Conservation (phyloP, 2,888 invertebrate genomes). For the Drosophila lacicola region DNA sequence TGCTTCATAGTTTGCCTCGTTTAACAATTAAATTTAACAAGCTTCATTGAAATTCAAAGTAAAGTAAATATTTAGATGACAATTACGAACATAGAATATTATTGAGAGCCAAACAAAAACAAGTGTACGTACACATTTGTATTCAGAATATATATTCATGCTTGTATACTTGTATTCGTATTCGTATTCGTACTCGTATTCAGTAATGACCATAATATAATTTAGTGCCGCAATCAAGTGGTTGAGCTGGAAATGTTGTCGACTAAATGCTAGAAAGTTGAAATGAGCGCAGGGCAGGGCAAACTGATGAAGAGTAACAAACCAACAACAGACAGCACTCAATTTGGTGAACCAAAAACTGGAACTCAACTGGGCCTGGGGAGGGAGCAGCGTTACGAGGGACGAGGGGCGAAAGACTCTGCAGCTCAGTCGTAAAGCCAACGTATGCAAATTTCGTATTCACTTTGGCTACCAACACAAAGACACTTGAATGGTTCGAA, state of each 20-base stretch:
- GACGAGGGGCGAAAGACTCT: conserved; percentile 18
- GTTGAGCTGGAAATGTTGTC: conserved; percentile 58
- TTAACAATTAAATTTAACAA: not conserved
- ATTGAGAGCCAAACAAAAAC: conserved; percentile 10
- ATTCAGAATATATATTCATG: conserved; percentile 22
- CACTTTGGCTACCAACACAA: conserved; percentile 69
- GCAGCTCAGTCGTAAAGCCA: conserved; percentile 68
- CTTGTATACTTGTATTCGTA: not conserved
- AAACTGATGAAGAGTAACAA: conserved; percentile 49
- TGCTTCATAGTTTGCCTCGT: not conserved
- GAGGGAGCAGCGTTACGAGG: not conserved
- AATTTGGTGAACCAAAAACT: conserved; percentile 68
- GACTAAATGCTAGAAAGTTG: conserved; percentile 61
- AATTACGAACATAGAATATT: conserved; percentile 8
- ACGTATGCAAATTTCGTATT: conserved; percentile 78
- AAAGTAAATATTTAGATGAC: conserved; percentile 9
- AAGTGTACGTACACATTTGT: conserved; percentile 17
- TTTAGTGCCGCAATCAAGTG: conserved; percentile 77
- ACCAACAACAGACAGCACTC: conserved; percentile 53
- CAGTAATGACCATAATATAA: conserved; percentile 71
- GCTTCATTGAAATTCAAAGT: not conserved
- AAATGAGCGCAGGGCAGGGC: conserved; percentile 46
- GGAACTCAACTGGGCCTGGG: conserved; percentile 26
- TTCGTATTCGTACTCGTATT: not conserved
- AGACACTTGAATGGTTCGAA: conserved; percentile 39